Evolutionary conservation across 1,140 invertebrate genomes (phyloP).

Genomic region (Zaprionus inermis): DNA sequence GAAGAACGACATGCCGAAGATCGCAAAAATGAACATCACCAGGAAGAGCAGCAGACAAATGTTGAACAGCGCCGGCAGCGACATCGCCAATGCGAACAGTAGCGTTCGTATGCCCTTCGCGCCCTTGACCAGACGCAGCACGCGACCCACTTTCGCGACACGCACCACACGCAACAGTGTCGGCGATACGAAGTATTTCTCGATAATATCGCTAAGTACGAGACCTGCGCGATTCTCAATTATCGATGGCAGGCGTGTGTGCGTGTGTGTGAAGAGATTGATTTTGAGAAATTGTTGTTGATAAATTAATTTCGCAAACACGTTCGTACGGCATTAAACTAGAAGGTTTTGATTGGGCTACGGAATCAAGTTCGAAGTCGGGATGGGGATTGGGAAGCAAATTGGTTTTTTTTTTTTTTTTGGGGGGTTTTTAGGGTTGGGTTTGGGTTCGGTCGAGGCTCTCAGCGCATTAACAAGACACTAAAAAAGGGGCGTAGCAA

Average conservation of each 20-base stretch:
- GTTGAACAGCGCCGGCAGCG: slow-evolving; percentile 98
- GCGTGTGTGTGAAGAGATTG: slow-evolving; percentile 11
- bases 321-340: background rate
- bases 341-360: background rate
- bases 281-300: slow-evolving; percentile 43
- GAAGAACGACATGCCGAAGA: slow-evolving; percentile 99
- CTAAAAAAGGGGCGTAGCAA: slow-evolving; percentile 30
- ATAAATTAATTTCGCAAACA: slow-evolving; percentile 10
- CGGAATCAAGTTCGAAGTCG: background rate
- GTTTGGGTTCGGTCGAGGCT: background rate
- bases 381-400: background rate
- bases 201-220: slow-evolving; percentile 97
- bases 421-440: no score
- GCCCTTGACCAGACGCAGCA: slow-evolving; percentile 97
- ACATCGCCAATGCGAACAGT: slow-evolving; percentile 98
- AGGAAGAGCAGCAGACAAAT: slow-evolving; percentile 98
- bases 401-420: no score
- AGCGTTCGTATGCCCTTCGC: slow-evolving; percentile 98
- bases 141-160: slow-evolving; percentile 98
- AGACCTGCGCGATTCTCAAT: slow-evolving; percentile 93
- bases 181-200: slow-evolving; percentile 98
- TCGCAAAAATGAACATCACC: slow-evolving; percentile 99
- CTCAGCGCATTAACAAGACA: slow-evolving; percentile 45
- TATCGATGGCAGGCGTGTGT: slow-evolving; percentile 19
- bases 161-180: slow-evolving; percentile 98